Percentiles rank a stretch among this genome's conserved stretches.
phyloP scores from a whole-genome alignment of 2,888 invertebrate genomes.

The Meteorus cinctellus region DNA sequence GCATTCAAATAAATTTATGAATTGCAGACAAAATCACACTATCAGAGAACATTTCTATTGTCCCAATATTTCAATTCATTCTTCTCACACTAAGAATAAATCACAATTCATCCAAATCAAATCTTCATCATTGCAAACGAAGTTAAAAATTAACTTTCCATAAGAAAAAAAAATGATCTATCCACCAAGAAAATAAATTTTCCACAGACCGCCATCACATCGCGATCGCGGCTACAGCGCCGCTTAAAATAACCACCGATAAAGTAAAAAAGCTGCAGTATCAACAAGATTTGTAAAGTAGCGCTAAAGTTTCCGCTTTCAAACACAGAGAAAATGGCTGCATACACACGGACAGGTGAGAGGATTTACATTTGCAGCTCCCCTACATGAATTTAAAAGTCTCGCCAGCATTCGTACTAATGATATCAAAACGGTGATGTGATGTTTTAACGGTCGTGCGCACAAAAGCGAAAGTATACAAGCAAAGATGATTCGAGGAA shows the following conservation, averaged over 20 bases:
- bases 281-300: background rate
- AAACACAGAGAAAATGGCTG: constrained; percentile 63
- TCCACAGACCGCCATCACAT: too few relatives aligned
- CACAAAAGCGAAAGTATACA: constrained; percentile 27
- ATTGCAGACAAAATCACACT: too few relatives aligned
- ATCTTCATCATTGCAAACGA: too few relatives aligned
- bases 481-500: constrained; percentile 39
- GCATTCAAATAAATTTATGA: too few relatives aligned
- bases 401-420: constrained; percentile 20
- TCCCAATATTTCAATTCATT: too few relatives aligned
- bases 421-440: constrained; percentile 25
- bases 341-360: constrained; percentile 69
- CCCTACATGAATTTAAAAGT: constrained; percentile 35
- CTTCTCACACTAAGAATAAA: too few relatives aligned
- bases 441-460: constrained; percentile 32
- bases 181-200: too few relatives aligned
- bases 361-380: constrained; percentile 30
- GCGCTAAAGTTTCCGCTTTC: background rate
- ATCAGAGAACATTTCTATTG: too few relatives aligned
- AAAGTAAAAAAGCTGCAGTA: background rate
- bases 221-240: too few relatives aligned
- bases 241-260: background rate
- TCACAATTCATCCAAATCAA: too few relatives aligned
- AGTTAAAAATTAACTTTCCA: too few relatives aligned
- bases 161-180: too few relatives aligned